Base-by-base conservation (phyloP, 1,140 invertebrate genomes). In the Euschistus heros region DNA sequence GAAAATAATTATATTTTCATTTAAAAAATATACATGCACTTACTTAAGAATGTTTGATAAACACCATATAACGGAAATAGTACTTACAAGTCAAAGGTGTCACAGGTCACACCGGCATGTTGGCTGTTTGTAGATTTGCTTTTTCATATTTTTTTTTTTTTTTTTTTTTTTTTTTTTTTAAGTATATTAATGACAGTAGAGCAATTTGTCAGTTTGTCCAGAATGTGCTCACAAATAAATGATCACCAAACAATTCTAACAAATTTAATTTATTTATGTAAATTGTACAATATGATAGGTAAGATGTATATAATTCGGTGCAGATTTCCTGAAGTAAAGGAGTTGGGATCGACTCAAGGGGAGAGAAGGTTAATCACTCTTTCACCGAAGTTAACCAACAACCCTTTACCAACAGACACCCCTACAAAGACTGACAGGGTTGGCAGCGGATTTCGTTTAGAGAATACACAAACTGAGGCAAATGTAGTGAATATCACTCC, bases 231-330 rank as follows among this genome's bases (percentile, higher is more conserved):
- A 50, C 47, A 50, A 20, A 50, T 50, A 50, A 44, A 6, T 50
- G 5, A 20, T 50, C 47, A 20, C 22, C 5, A 50, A 50, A 50
- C 3, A 24, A 24, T 57, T 57, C 24, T 17, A 57, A 57, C 24
- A 57, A 57, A 24, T 22, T 24, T 57, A 22, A 24, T 57, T 57
- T 50, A 20, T 50, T 50, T 50, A 50, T 50, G 47, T 50, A 50
- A 18, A 24, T 57, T 57, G 24, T 57, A 57, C 24, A 14, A 57
- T 57, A 57, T 26, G 24, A 57, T 57, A 26, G 54, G 54, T 57
- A 57, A 57, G 54, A 57, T 57, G 54, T 57, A 57, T 57, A 57
- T 57, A 57, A 57, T 57, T 57, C 54, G 54, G 54, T 57, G 54
- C 54, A 57, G 54, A 57, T 57, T 57, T 57, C 54, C 54, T 57